These are phyloP conservation scores for Phrixothrix hirtus DNA, from an alignment of 2,888 invertebrate genomes.

Conservation along the genomic window DNA sequence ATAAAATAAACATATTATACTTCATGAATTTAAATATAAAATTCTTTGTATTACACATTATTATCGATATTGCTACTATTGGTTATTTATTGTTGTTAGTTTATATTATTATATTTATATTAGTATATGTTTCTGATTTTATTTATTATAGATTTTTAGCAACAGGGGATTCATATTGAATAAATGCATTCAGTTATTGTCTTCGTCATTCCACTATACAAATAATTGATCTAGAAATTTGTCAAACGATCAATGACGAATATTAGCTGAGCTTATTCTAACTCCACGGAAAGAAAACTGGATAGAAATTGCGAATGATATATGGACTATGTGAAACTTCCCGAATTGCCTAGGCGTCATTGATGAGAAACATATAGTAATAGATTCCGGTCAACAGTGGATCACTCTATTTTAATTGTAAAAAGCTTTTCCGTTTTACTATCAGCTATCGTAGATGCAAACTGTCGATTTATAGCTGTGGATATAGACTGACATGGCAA, in stretches of 20 bases:
- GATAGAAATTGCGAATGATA: constrained; percentile 11
- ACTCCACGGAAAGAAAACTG: constrained; percentile 25
- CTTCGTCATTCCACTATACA: constrained; percentile 23
- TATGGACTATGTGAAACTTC: constrained; percentile 22
- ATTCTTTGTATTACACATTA: too few species aligned
- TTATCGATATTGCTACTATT: too few species aligned
- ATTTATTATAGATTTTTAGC: constrained; percentile 17
- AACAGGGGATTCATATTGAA: constrained; percentile 27
- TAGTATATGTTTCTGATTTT: too few species aligned
- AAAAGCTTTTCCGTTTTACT: constrained; percentile 39
- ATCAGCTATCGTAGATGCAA: constrained; percentile 42
- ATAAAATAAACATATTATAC: background rate
- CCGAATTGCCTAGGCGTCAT: constrained; percentile 15
- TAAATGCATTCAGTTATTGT: constrained; percentile 28
- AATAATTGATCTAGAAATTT: constrained; percentile 26
- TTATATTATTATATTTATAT: too few species aligned
- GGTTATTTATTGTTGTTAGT: too few species aligned
- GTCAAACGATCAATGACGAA: constrained; percentile 19
- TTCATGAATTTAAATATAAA: too few species aligned
- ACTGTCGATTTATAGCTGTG: constrained; percentile 40
- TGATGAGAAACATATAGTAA: constrained; percentile 1
- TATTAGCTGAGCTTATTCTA: constrained; percentile 26
- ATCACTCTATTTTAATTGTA: constrained; percentile 31
- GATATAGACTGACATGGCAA: constrained; percentile 30
- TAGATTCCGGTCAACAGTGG: constrained; percentile 5